These are phyloP conservation scores for Tichodroma muraria DNA, from an alignment of 2,113 vertebrate species.

Conservation along the genomic window DNA sequence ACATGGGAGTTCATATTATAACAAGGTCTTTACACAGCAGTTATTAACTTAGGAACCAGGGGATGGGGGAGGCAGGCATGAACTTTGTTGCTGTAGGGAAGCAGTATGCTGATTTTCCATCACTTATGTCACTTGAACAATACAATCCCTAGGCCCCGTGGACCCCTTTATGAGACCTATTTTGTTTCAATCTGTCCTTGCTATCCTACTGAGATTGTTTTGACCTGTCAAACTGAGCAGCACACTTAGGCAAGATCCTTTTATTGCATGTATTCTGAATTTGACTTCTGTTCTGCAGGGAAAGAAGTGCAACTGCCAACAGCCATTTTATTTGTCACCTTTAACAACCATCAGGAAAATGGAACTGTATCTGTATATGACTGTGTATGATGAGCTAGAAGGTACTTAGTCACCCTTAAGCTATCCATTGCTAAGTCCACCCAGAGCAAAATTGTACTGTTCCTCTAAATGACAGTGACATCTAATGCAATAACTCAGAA, in stretches of 20 bases:
- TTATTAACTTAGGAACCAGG: neutral
- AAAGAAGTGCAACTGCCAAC: conserved; percentile 38
- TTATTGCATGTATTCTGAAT: conserved; percentile 45
- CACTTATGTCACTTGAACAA: neutral
- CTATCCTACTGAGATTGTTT: conserved; percentile 6
- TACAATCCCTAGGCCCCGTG: neutral
- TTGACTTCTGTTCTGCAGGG: conserved; percentile 42
- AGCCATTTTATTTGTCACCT: conserved; percentile 56
- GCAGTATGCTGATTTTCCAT: neutral
- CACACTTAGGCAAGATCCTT: conserved; percentile 20
- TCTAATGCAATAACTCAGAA: neutral
- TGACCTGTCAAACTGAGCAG: conserved; percentile 14
- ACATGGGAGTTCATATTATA: neutral
- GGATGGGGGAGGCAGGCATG: fast-evolving
- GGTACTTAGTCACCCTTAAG: neutral
- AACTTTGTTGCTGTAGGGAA: neutral
- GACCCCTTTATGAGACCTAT: neutral
- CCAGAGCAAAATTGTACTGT: neutral
- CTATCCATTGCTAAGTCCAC: neutral
- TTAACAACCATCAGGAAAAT: conserved; percentile 44
- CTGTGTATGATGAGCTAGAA: neutral
- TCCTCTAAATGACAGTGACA: neutral
- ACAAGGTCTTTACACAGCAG: neutral
- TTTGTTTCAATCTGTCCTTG: conserved; percentile 34
- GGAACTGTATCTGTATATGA: neutral